Percentiles rank a stretch among this genome's conserved stretches.
Evolutionary conservation across 2,797 vertebrate genomes (phyloP).

Genomic region (Anomalospiza imberbis): DNA sequence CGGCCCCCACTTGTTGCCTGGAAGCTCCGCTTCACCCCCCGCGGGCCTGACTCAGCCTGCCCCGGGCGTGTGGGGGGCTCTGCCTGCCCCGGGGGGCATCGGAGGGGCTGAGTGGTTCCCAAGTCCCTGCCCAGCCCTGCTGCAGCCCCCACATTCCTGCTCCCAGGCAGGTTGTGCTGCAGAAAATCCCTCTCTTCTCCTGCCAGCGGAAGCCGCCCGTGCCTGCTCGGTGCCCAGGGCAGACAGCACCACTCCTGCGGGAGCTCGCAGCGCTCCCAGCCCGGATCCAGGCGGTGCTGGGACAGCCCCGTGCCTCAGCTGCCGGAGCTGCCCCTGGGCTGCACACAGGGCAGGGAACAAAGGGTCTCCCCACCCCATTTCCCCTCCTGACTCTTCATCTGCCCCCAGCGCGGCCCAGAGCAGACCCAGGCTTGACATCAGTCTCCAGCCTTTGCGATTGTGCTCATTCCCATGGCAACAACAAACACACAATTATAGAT

Average conservation of each 20-base stretch:
- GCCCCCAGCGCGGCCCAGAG: neutral
- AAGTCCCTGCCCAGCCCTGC: neutral
- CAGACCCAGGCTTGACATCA: conserved; percentile 42
- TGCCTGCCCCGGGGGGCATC: neutral
- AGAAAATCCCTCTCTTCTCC: neutral
- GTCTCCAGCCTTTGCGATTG: conserved; percentile 8
- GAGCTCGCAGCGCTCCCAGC: neutral
- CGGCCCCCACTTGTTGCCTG: neutral
- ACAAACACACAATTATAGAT: conserved; percentile 45
- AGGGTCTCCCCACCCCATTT: neutral
- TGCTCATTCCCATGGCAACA: conserved; percentile 79
- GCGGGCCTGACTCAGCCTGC: neutral
- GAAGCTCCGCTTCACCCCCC: neutral
- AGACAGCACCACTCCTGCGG: rapidly evolving
- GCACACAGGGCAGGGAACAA: rapidly evolving
- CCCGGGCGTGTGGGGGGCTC: neutral
- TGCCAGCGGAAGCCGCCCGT: neutral
- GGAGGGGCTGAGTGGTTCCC: neutral
- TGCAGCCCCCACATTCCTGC: neutral
- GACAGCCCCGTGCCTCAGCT: neutral
- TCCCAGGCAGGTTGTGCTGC: neutral
- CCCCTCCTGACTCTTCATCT: neutral
- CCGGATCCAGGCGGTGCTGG: rapidly evolving
- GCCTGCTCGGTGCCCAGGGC: neutral
- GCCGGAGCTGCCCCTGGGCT: neutral